Percentiles rank a stretch among this genome's conserved stretches.
phyloP scores from a whole-genome alignment of 1,140 invertebrate genomes.

The Pemphigus obesinymphae region DNA sequence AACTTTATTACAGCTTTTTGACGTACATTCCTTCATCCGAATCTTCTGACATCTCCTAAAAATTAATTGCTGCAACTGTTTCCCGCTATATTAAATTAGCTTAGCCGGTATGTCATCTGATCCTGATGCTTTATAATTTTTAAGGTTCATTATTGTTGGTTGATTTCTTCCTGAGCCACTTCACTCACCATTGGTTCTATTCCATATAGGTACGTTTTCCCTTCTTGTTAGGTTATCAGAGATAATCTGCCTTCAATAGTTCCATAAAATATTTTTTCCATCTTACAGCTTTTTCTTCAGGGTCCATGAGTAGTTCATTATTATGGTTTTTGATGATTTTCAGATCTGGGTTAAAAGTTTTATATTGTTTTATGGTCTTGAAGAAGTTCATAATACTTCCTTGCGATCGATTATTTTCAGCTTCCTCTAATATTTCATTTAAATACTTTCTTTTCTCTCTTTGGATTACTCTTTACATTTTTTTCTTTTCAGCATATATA shows the following conservation, averaged over 20 bases:
- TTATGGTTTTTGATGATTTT: slow-evolving; percentile 15
- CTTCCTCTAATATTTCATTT: background rate
- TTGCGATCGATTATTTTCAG: background rate
- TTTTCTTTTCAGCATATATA: slow-evolving; percentile 5
- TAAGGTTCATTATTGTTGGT: background rate
- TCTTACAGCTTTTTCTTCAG: background rate
- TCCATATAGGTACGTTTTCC: background rate
- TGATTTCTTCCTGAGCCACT: too few species aligned
- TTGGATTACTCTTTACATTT: background rate
- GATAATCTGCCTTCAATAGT: slow-evolving; percentile 3
- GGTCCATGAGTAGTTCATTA: background rate
- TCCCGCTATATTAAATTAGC: background rate
- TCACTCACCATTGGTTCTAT: too few species aligned
- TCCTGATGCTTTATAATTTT: background rate
- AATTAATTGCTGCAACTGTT: background rate
- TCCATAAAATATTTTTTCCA: slow-evolving; percentile 16
- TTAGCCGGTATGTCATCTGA: background rate
- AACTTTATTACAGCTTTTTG: background rate
- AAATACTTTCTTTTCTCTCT: background rate
- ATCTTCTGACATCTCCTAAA: background rate
- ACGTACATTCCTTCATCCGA: background rate
- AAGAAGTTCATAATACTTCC: too few species aligned
- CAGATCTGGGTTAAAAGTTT: background rate
- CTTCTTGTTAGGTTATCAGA: background rate
- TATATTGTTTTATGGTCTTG: too few species aligned